These are phyloP conservation scores for Phataginus tricuspis DNA, from an alignment of 2,797 vertebrate genomes.

Conservation along the genomic window DNA sequence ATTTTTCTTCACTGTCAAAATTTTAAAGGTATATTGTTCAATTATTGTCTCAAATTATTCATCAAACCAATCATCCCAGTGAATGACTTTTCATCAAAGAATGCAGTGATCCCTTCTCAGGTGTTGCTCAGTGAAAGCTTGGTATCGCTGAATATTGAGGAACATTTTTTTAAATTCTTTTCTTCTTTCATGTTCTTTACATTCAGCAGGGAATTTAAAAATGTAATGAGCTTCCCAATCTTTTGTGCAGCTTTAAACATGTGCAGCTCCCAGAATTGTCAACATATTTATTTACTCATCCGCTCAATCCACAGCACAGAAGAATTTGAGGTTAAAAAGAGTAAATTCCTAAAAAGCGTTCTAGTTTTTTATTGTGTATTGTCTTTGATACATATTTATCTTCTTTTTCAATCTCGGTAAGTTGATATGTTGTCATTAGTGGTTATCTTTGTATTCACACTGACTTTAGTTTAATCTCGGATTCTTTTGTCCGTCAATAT, in stretches of 20 bases:
- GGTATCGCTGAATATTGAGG: not conserved
- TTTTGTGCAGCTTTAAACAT: not conserved
- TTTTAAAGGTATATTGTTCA: not conserved
- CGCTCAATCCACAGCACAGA: not conserved
- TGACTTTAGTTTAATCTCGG: not conserved
- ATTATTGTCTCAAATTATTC: not conserved
- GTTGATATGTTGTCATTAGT: not conserved
- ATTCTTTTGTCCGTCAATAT: not conserved
- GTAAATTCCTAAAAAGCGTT: not conserved
- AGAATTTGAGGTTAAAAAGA: not conserved
- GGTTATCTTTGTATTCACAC: not conserved
- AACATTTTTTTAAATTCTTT: not conserved
- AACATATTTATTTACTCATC: not conserved
- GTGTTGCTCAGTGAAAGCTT: not conserved
- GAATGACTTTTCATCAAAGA: not conserved
- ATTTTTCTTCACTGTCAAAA: not conserved
- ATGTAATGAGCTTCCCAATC: not conserved
- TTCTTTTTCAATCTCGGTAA: not conserved
- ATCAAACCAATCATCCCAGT: not conserved
- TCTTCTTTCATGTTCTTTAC: not conserved
- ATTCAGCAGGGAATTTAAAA: not conserved
- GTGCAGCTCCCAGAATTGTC: not conserved
- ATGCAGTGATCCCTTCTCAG: not conserved
- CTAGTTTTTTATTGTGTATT: not conserved
- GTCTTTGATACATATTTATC: not conserved